Percentiles rank a stretch among this genome's conserved stretches.
Evolutionary conservation across 2,888 invertebrate species (phyloP).

Genomic region (Coelopa pilipes): DNA sequence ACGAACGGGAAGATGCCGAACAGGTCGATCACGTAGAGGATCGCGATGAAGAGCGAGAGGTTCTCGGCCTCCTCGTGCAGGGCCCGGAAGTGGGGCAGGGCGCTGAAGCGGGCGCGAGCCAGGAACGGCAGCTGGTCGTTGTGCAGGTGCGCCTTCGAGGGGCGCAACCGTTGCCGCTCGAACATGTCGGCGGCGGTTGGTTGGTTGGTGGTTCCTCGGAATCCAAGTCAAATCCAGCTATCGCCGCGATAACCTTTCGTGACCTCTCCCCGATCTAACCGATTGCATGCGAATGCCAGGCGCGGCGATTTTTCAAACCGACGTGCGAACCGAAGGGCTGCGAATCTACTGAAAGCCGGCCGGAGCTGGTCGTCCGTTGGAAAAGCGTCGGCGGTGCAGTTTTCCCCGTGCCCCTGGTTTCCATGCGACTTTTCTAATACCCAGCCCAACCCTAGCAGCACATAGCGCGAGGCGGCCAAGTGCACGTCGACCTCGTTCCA

Average conservation of each 20-base stretch:
- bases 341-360: too few relatives aligned
- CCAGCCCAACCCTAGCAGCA: too few relatives aligned
- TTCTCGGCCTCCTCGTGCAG: conserved; percentile 54
- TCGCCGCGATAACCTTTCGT: too few relatives aligned
- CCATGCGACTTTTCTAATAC: too few relatives aligned
- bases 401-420: too few relatives aligned
- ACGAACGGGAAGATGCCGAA: conserved; percentile 87
- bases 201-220: too few relatives aligned
- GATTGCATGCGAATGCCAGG: too few relatives aligned
- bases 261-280: too few relatives aligned
- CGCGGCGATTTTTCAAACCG: background rate
- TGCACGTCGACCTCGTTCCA: background rate
- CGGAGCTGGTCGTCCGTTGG: too few relatives aligned
- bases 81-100: conserved; percentile 60
- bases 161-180: conserved; percentile 41
- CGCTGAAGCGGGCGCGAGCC: conserved; percentile 60
- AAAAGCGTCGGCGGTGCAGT: too few relatives aligned
- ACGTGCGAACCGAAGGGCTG: background rate
- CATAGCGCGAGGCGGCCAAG: too few relatives aligned
- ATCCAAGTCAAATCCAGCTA: too few relatives aligned
- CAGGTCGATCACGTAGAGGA: conserved; percentile 81
- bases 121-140: conserved; percentile 63
- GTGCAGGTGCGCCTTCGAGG: conserved; percentile 42
- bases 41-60: conserved; percentile 76
- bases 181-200: conserved; percentile 42